Base-by-base conservation (phyloP, 2,797 vertebrate genomes). In the Acipenser ruthenus region DNA sequence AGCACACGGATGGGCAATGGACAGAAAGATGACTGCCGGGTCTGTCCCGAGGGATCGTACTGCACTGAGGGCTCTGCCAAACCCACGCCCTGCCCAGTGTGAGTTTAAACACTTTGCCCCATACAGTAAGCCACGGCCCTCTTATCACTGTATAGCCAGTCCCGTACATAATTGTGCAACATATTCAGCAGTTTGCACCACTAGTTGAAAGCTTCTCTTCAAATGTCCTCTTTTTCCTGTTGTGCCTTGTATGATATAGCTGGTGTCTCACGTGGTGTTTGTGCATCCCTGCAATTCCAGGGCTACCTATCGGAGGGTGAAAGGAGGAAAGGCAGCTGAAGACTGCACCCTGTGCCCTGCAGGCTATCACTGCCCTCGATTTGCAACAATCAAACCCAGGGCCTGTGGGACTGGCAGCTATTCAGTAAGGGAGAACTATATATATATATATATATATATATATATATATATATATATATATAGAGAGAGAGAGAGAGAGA, bases 391-490 rank as follows among this genome's bases (percentile, higher is more conserved):
- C 72, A 81, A 75, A 73, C 93, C 94, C 50, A 83, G 49, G 72
- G 73, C 84, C 1, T 96, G 94, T 60, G 86, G 89, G 62, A 71
- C 84, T 72, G 94, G 94, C 75, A 95, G 85, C 76, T 97, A 90
- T 82, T 97, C 93, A 13, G 94, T 97, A 84, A 90, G 93, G 68
- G 48, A 37, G 23, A 37, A 37, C 23, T 37, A 1, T 37, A 37
- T 37, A 37, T 37, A 37, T 37, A 37, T 37, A 37, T n/a, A n/a
- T n/a, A n/a, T n/a, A n/a, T 37, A 1, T 37, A 37, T 37, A 37
- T 37, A 37, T 37, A 37, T 37, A 37, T n/a, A n/a, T 37, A 1
- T 37, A 37, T 37, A 37, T 37, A 37, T 37, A 37, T 37, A 37
- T n/a, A n/a, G n/a, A n/a, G n/a, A n/a, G n/a, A n/a, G n/a, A n/a